phyloP scores from a whole-genome alignment of 1,140 invertebrate genomes.

The Microplitis mediator region DNA sequence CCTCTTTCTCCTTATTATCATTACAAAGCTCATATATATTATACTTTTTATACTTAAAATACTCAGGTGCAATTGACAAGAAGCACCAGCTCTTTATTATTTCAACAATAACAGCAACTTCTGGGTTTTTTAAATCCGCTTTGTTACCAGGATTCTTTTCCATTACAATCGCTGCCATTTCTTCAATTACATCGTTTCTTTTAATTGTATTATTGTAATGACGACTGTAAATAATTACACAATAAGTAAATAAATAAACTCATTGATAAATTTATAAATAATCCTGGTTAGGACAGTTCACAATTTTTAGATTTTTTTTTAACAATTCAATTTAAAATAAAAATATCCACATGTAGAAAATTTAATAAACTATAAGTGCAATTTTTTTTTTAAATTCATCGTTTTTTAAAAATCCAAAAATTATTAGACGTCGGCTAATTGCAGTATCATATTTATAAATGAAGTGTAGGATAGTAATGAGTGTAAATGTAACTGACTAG shows the following conservation, averaged over 20 bases:
- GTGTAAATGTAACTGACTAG: no score
- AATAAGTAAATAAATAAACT: not conserved
- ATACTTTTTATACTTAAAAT: slow-evolving; percentile 72
- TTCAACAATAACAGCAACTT: slow-evolving; percentile 79
- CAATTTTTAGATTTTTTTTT: not conserved
- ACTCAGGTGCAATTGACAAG: slow-evolving; percentile 71
- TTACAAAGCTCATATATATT: slow-evolving; percentile 67
- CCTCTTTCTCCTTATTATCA: slow-evolving; percentile 27
- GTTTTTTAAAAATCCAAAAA: no score
- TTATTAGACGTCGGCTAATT: no score
- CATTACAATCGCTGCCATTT: slow-evolving; percentile 71
- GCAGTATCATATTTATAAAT: no score
- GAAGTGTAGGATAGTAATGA: no score
- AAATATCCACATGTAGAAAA: no score
- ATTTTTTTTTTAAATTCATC: no score
- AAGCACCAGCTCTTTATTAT: slow-evolving; percentile 73
- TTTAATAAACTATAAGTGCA: no score
- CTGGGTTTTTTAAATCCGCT: slow-evolving; percentile 77
- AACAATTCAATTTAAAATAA: no score
- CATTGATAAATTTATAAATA: no score
- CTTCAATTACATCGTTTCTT: slow-evolving; percentile 72
- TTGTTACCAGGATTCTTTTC: slow-evolving; percentile 73
- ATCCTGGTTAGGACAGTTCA: not conserved
- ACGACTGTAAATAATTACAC: slow-evolving; percentile 58
- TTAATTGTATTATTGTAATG: slow-evolving; percentile 78